Base-by-base conservation (phyloP, 2,113 vertebrate genomes). In the Columbina picui region DNA sequence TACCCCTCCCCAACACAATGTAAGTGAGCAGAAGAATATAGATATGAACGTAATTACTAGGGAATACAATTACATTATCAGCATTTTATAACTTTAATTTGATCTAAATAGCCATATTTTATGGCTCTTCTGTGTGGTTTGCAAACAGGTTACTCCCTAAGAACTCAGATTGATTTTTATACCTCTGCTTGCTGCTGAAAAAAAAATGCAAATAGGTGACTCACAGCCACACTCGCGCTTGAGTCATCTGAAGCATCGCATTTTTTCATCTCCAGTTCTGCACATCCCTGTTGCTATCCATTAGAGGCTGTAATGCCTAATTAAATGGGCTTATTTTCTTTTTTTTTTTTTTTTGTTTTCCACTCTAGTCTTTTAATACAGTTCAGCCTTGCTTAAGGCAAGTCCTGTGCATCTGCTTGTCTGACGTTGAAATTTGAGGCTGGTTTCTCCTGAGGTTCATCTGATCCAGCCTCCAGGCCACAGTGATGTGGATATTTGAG, bases 351-450 rank as follows among this genome's bases (percentile, higher is more conserved):
- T 41, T 16, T 49, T 79, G 5, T 91, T 92, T 87, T 57, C 36
- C 26, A 55, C 39, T 83, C 34, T 9, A 27, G 32, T 63, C 29
- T 89, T 89, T 36, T 43, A 67, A 74, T 81, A 55, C 20, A 32
- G 2, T 52, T 70, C 68, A 86, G 3, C 41, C 29, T 77, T n/a
- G 26, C 52, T 92, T 57, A 91, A 56, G 88, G 65, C 70, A 57
- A 80, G 45, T 34, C 74, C 63, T 73, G 39, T 38, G 22, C 47
- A 77, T 73, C 83, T 90, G 41, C 55, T 65, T 88, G 67, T 55
- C 63, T 63, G 79, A 49, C 5, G 3, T 36, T 55, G 92, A 93
- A 93, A 95, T 45, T 18, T 70, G 94, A 94, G 14, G 34, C 89
- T 84, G 68, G 14, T 77, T 93, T 92, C 55, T 23, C 26, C 15